Base-by-base conservation (phyloP, 2,888 invertebrate species). In the Notocelia uddmanniana region DNA sequence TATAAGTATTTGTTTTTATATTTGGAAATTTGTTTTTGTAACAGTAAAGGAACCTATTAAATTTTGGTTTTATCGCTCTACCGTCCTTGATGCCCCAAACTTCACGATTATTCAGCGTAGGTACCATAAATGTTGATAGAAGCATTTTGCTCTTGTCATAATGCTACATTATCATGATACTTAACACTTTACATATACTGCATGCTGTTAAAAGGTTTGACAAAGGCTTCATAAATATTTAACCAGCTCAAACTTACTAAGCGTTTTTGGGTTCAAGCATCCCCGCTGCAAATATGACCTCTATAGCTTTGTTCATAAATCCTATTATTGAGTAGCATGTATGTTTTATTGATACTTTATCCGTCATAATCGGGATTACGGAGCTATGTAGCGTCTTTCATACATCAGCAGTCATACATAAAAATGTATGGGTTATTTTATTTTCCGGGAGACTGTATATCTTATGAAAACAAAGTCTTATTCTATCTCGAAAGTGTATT, bases 281-380 rank as follows among this genome's bases (percentile, higher is more conserved):
- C 23, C 26, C 18, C 48, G 41, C 71, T 67, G 60, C 18, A 2
- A 19, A 13, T 62, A 55, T 34, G 10, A 18, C 45, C 26, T 58
- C 59, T 60, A 45, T 41, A 11, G 10, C 2, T 1, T n/a, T 19
- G 19, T 45, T 37, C n/a, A n/a, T 67, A 67, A 72, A 67, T 67
- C 48, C 41, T 54, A 48, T 67, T 67, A 62, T 72, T 67, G 71
- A 72, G 71, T 67, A 48, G 67, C 67, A 67, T 67, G 60, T 67
- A 72, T 72, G 67, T 60, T 72, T 72, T 72, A 72, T 67, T 72
- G 67, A 62, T 67, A 60, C 55, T 67, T 67, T 62, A 67, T 72
- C 57, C 60, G 34, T 57, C 54, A 67, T 60, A 72, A 62, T 54
- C 19, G 18, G 60, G 52, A 64, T 70, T 58, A 58, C 58, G 41